Conservation (phyloP, 2,797 vertebrate species). For the Mus caroli region DNA sequence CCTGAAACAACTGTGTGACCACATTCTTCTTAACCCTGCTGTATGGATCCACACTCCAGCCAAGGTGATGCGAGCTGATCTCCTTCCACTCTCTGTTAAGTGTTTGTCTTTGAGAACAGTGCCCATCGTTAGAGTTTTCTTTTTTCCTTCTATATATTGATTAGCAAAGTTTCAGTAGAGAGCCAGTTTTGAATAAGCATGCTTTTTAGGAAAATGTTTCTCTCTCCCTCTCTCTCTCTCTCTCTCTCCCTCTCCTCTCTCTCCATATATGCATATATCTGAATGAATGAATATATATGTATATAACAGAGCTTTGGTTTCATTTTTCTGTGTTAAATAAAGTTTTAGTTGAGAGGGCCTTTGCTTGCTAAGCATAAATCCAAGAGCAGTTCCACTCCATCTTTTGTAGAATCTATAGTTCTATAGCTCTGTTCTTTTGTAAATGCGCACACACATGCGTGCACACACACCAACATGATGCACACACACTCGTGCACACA, state of each 20-base stretch:
- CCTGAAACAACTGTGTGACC: slow-evolving; percentile 98
- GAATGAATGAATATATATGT: no score
- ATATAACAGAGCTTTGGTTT: neutral
- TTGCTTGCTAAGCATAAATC: slow-evolving; percentile 59
- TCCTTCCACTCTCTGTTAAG: neutral
- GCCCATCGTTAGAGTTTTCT: slow-evolving; percentile 46
- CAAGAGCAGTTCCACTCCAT: neutral
- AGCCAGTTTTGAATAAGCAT: slow-evolving; percentile 18
- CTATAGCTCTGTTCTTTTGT: neutral
- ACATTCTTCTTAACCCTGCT: slow-evolving; percentile 98
- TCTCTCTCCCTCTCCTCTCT: no score
- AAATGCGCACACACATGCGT: neutral
- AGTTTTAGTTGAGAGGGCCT: slow-evolving; percentile 59
- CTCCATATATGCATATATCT: no score
- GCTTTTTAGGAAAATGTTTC: slow-evolving; percentile 33
- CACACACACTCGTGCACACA: neutral
- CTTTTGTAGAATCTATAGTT: slow-evolving; percentile 20
- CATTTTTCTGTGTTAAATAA: slow-evolving; percentile 39
- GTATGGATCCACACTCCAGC: slow-evolving; percentile 99
- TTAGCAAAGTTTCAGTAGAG: neutral
- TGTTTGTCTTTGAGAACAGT: slow-evolving; percentile 1
- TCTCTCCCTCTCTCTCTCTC: no score
- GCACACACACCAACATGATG: neutral
- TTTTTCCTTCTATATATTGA: neutral
- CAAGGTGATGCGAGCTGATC: slow-evolving; percentile 90